phyloP scores from a whole-genome alignment of 1,140 invertebrate species.

The Pseudoatta argentina region DNA sequence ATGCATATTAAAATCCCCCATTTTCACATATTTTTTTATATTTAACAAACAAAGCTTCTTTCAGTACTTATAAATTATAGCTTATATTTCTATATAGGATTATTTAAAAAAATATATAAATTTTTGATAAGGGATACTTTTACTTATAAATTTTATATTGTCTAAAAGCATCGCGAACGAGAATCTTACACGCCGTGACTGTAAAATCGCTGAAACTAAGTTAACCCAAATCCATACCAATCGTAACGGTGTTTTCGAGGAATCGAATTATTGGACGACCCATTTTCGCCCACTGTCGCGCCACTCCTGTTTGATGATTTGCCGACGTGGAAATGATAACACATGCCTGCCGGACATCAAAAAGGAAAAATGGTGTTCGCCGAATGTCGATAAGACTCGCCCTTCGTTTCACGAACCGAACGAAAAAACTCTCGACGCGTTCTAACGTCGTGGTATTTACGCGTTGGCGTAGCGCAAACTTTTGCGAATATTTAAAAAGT shows the following conservation, averaged over 20 bases:
- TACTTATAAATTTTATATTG: neutral
- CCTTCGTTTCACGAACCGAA: constrained; percentile 15
- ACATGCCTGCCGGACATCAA: constrained; percentile 25
- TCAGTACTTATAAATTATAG: neutral
- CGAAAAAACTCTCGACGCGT: neutral
- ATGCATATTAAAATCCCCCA: neutral
- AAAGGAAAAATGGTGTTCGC: constrained; percentile 49
- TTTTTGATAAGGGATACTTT: neutral
- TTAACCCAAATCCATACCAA: constrained; percentile 63
- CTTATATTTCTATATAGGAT: neutral
- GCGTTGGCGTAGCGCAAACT: neutral
- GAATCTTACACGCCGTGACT: neutral
- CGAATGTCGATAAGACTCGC: constrained; percentile 41
- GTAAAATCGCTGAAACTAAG: constrained; percentile 31
- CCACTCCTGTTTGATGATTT: constrained; percentile 40
- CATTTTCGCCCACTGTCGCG: constrained; percentile 49
- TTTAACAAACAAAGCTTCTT: neutral
- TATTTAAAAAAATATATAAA: neutral
- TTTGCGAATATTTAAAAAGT: constrained; percentile 49
- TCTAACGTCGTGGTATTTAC: neutral
- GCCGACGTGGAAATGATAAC: constrained; percentile 61
- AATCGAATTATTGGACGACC: constrained; percentile 59
- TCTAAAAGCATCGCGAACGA: neutral
- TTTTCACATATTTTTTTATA: neutral
- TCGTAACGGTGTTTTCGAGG: constrained; percentile 56